Evolutionary conservation across 2,797 vertebrate species (phyloP), one percentile per base, ranked within the genome.

Genomic region (Sternotherus odoratus): DNA sequence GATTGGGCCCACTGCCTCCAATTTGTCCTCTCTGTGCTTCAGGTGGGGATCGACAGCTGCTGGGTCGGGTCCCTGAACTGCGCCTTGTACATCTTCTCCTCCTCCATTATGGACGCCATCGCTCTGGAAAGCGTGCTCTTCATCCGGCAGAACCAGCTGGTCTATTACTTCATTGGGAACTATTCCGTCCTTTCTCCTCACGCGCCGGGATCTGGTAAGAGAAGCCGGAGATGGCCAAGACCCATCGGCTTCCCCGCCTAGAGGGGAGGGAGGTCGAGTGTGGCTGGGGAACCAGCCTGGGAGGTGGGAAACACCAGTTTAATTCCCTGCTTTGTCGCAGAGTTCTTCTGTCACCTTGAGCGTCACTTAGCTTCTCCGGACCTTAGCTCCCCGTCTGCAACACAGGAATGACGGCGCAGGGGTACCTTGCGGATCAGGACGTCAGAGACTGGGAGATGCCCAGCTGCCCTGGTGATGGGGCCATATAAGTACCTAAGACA

Each of bases 81-180:
- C 79, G 96, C 97, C 7, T 80, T 95, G 36, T 1, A 15, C 1
- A 4, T 3, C 4, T 98, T 97, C 85, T 95, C 97, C 0, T 92
- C 97, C 57, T 94, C 97, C 85, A 96, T 98, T 81, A 43, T 86
- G 0, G 97, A 98, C 0, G 13, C 97, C 53, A 93, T 98, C 3
- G 78, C 97, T 50, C 97, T 96, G 0, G 97, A 98, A 89, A 97
- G 96, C 87, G 93, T 94, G 3, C 94, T 98, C 78, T 98, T 98
- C 95, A 96, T 98, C 49, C 96, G 98, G 4, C 97, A 98, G 94
- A 98, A 98, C 93, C 97, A 98, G 83, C 96, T 98, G 0, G 85
- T 98, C 84, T 98, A 98, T 92, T 97, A 97, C 39, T 98, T 97
- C 28, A 96, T 94, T 5, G 98, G 98, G 74, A 88, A 86, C 63